Base-by-base conservation (phyloP, 2,888 invertebrate genomes). In the Machimus atricapillus region DNA sequence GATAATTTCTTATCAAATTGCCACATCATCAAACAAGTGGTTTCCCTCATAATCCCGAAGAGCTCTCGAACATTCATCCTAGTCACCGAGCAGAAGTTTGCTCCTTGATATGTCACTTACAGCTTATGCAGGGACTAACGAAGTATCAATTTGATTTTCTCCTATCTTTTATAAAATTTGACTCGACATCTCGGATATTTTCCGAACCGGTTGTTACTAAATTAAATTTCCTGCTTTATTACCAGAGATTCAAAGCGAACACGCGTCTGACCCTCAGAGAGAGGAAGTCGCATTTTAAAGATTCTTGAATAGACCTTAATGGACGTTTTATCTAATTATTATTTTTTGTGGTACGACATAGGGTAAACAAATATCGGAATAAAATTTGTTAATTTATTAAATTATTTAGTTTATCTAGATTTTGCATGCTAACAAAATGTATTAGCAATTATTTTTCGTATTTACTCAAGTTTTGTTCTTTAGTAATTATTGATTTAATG, bases 131-230 rank as follows among this genome's bases (percentile, higher is more conserved):
- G 85, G 27, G 46, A 74, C 74, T 86, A 88, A 88, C 88, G 88
- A 88, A 88, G 87, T 88, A 87, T 86, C 86, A 87, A 88, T 86
- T 88, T 87, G 85, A 88, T 87, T 88, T 88, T 52, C 78, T 79
- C 56, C 85, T 82, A 85, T 85, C 85, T 77, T 78, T 56, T 78
- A 37, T 79, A 74, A 85, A 46, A 58, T 82, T 81, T 76, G 31
- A 23, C 77, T 82, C 27, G 43, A 78, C 77, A 43, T 52, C 83
- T 78, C 66, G 23, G 81, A 81, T 87, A 77, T 83, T 87, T 79
- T 58, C 58, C 34, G 34, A 58, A 12, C n/a, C 56, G 56, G 82
- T 82, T 82, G 56, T 73, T 37, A 31, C 40, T 52, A 87, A 87
- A 87, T 87, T 86, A 76, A 83, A 86, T 88, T 88, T 87, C 88